These are phyloP conservation scores for Datnioides undecimradiatus DNA, from an alignment of 2,113 vertebrate genomes.

Conservation along the genomic window DNA sequence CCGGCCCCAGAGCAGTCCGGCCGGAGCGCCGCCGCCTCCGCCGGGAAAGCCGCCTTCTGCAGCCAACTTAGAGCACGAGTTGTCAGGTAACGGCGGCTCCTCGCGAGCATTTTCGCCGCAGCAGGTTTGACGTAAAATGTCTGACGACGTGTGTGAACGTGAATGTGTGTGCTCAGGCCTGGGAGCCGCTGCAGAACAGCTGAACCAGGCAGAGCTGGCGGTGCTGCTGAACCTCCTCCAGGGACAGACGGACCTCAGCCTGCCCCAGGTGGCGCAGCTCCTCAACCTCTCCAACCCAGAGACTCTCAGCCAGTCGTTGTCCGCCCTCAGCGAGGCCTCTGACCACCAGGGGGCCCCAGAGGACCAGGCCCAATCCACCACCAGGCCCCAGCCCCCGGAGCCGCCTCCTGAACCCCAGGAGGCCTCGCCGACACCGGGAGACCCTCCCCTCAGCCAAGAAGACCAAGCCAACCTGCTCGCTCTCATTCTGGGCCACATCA, in stretches of 20 bases:
- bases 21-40: constrained; percentile 81
- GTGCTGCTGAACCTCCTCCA: constrained; percentile 96
- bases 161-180: constrained; percentile 81
- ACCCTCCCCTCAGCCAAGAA: constrained; percentile 86
- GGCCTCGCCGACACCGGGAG: constrained; percentile 63
- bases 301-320: constrained; percentile 93
- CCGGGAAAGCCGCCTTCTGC: constrained; percentile 71
- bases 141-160: background rate
- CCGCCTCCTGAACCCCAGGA: constrained; percentile 84
- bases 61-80: constrained; percentile 72
- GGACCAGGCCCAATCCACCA: constrained; percentile 72
- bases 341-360: constrained; percentile 86
- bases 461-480: constrained; percentile 94
- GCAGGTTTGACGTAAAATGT: no score
- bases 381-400: constrained; percentile 76
- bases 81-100: constrained; percentile 72
- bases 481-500: constrained; percentile 94
- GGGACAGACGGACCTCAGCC: constrained; percentile 94
- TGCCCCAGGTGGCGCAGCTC: constrained; percentile 95
- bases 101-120: background rate
- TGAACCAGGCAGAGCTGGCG: constrained; percentile 96
- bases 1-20: constrained; percentile 86
- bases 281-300: constrained; percentile 92
- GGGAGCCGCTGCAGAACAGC: constrained; percentile 93
- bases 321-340: constrained; percentile 88